Conservation (phyloP, 2,797 vertebrate species). For the Hydrophis major region DNA sequence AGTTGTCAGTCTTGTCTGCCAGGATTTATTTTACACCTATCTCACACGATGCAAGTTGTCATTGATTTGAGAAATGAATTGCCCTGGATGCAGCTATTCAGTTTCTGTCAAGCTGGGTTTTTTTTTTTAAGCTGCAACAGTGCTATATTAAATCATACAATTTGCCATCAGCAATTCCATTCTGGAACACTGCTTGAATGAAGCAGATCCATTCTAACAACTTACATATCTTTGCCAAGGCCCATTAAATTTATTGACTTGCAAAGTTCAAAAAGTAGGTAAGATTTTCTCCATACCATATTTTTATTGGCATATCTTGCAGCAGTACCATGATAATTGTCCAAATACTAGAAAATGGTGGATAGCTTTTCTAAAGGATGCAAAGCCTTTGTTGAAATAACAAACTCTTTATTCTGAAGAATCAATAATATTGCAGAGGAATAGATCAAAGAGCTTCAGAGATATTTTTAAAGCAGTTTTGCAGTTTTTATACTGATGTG, state of each 20-base stretch:
- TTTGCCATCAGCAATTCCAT: constrained; percentile 18
- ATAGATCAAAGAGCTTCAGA: background rate
- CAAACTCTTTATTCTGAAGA: background rate
- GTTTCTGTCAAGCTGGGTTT: constrained; percentile 17
- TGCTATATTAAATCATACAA: constrained; percentile 34
- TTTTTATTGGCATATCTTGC: background rate
- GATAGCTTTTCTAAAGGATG: background rate
- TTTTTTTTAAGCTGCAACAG: constrained; percentile 12
- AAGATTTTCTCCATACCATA: background rate
- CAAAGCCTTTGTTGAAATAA: background rate
- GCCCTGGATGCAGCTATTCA: constrained; percentile 18
- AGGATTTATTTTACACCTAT: constrained; percentile 3
- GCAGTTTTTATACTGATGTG: background rate
- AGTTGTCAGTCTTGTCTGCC: background rate
- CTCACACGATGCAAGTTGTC: constrained; percentile 43
- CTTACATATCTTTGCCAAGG: rapidly evolving
- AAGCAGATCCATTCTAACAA: constrained; percentile 22
- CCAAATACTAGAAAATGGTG: background rate
- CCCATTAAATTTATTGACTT: background rate
- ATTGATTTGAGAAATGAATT: constrained; percentile 32
- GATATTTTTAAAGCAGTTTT: background rate
- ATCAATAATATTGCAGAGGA: background rate
- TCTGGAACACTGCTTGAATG: constrained; percentile 11
- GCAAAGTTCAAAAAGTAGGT: background rate
- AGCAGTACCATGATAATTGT: background rate